These are phyloP conservation scores for Trachelus stipa DNA, from an alignment of 2,888 invertebrate genomes.

Conservation along the genomic window DNA sequence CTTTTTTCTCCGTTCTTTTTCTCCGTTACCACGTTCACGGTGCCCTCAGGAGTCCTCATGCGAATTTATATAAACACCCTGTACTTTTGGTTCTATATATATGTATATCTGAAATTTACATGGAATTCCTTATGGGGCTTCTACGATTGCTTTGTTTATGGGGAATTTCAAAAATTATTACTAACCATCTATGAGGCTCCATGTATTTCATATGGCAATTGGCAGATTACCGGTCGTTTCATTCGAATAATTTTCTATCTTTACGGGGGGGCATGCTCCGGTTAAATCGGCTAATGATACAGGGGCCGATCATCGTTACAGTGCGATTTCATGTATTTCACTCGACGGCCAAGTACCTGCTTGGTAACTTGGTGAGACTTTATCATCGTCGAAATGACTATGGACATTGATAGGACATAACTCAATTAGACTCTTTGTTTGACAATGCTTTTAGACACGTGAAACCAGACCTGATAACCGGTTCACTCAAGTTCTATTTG, in stretches of 20 bases:
- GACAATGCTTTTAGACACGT: not conserved
- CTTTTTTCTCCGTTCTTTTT: not conserved
- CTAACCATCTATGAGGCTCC: not conserved
- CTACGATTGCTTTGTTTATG: not conserved
- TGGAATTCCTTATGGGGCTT: not conserved
- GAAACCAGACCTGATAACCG: not conserved
- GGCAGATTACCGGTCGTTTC: not conserved
- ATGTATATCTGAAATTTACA: not conserved
- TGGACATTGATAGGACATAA: not conserved
- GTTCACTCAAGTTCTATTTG: conserved; percentile 38
- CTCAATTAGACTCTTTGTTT: conserved; percentile 6
- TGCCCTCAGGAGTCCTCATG: not conserved
- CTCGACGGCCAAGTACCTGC: not conserved
- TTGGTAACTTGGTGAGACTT: not conserved
- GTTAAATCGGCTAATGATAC: not conserved
- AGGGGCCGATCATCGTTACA: not conserved
- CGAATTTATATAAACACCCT: not conserved
- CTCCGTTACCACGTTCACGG: not conserved
- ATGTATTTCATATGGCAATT: not conserved
- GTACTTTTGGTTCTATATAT: not conserved
- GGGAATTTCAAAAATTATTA: not conserved
- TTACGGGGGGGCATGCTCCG: not conserved
- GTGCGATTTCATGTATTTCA: not conserved
- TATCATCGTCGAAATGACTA: not conserved
- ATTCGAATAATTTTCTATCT: not conserved